Evolutionary conservation across 1,140 invertebrate genomes (phyloP).

Genomic region (Drosophila orosa): DNA sequence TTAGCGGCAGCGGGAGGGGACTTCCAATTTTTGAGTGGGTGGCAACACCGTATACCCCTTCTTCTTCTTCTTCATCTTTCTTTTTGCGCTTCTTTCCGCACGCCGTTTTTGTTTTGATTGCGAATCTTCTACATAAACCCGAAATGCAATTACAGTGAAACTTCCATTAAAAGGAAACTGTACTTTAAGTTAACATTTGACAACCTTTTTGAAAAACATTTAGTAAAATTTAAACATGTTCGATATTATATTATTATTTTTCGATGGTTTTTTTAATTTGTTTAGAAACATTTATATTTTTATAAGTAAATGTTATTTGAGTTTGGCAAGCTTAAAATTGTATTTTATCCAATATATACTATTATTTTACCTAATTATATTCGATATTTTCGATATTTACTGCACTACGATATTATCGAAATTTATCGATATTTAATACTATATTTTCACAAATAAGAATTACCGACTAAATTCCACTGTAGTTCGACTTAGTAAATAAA

Average conservation of each 20-base stretch:
- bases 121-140: constrained; percentile 28
- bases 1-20: neutral
- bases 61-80: constrained; percentile 11
- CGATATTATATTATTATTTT: no score
- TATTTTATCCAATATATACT: no score
- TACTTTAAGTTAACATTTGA: no score
- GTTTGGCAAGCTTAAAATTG: no score
- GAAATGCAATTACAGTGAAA: constrained; percentile 10
- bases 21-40: constrained; percentile 42
- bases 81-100: constrained; percentile 37
- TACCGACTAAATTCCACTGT: neutral
- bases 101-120: constrained; percentile 66
- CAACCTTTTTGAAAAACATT: no score
- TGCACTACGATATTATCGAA: neutral
- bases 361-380: no score
- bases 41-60: constrained; percentile 26
- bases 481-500: constrained; percentile 1
- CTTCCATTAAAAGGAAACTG: neutral
- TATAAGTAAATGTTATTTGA: neutral
- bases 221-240: no score
- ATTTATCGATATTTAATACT: no score
- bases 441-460: neutral
- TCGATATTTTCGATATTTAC: neutral
- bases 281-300: neutral
- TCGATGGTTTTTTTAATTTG: neutral